These are phyloP conservation scores for Aphelocoma californica DNA, from an alignment of 2,797 vertebrate genomes.

Conservation along the genomic window DNA sequence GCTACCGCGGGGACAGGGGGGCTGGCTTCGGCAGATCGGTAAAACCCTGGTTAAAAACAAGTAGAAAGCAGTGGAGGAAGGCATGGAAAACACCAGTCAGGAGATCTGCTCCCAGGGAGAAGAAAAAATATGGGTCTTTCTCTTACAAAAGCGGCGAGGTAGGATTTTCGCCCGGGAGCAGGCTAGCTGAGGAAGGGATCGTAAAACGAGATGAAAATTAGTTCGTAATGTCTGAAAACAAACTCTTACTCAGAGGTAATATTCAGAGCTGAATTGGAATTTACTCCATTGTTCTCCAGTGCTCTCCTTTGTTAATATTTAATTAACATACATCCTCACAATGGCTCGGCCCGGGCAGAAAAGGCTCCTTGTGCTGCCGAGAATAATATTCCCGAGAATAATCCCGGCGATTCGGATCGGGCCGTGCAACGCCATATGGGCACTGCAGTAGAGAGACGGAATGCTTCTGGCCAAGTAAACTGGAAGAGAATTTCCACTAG, in stretches of 20 bases:
- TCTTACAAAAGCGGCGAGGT: not conserved
- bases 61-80: not conserved
- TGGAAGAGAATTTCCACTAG: not conserved
- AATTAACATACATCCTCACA: constrained; percentile 87
- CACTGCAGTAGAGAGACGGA: not conserved
- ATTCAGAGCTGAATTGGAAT: constrained; percentile 66
- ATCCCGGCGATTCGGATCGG: constrained; percentile 25
- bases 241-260: constrained; percentile 25
- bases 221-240: not conserved
- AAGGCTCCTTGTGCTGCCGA: constrained; percentile 31
- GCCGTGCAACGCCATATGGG: constrained; percentile 29
- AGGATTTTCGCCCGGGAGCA: not conserved
- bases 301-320: constrained; percentile 82
- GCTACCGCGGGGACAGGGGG: not conserved
- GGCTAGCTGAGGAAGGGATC: not conserved
- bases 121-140: not conserved
- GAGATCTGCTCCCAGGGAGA: not conserved
- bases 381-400: constrained; percentile 56
- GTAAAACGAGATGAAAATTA: not conserved
- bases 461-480: not conserved
- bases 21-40: not conserved
- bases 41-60: not conserved
- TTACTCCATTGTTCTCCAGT: constrained; percentile 85
- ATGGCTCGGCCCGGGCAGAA: constrained; percentile 66
- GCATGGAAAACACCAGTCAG: not conserved